Evolutionary conservation across 2,797 vertebrate species (phyloP).

Genomic region (Sebastes iracundus): DNA sequence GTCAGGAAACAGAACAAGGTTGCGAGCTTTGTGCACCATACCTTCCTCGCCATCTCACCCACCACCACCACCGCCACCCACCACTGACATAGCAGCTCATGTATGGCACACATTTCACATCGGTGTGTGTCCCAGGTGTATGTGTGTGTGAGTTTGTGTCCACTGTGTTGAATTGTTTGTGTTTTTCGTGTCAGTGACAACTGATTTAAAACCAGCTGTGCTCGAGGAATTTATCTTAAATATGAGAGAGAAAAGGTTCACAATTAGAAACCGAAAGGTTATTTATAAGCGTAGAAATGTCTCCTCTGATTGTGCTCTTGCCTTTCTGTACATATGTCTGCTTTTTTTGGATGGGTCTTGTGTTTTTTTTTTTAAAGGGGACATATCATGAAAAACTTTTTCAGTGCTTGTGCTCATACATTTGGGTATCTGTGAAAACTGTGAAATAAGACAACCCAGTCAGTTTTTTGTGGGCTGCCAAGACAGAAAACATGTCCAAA

Average conservation of each 20-base stretch:
- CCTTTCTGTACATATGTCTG: constrained; percentile 32
- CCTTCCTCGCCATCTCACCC: constrained; percentile 31
- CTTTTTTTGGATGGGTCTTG: constrained; percentile 20
- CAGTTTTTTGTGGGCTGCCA: neutral
- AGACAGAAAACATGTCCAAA: neutral
- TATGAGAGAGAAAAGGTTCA: neutral
- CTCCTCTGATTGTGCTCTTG: constrained; percentile 7
- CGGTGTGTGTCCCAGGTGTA: constrained; percentile 15
- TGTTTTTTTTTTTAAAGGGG: neutral
- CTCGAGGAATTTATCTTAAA: neutral
- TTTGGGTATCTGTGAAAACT: neutral
- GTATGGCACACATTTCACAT: constrained; percentile 14
- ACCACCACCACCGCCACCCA: constrained; percentile 23
- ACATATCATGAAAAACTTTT: neutral
- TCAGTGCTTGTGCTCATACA: neutral
- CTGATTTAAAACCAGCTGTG: neutral
- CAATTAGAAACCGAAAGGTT: neutral
- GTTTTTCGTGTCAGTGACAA: constrained; percentile 14
- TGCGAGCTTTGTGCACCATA: constrained; percentile 51
- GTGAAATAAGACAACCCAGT: neutral
- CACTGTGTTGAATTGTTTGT: constrained; percentile 13
- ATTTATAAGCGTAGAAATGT: neutral
- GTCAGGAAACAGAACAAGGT: constrained; percentile 13
- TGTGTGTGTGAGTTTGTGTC: constrained; percentile 25
- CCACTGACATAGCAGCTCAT: constrained; percentile 12